These are phyloP conservation scores for Dendrocincla tyrannina DNA, from an alignment of 2,797 vertebrate species.

Conservation along the genomic window DNA sequence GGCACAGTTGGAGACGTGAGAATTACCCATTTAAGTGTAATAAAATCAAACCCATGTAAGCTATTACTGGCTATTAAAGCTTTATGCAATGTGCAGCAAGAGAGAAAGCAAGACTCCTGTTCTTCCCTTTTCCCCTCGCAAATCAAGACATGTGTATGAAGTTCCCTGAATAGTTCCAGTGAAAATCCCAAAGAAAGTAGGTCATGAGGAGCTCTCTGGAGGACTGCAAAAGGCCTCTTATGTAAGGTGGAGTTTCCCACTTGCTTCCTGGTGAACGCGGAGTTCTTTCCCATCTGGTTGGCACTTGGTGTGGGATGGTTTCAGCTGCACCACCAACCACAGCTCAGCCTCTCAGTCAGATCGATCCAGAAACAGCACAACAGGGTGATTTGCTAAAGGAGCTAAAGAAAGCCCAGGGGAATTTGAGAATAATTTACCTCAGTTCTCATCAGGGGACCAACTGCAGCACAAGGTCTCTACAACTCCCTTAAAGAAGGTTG, in stretches of 20 bases:
- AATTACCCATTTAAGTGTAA: constrained; percentile 57
- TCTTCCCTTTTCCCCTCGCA: not conserved
- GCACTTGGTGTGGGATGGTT: not conserved
- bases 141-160: not conserved
- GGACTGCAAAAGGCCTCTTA: not conserved
- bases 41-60: constrained; percentile 65
- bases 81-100: constrained; percentile 23
- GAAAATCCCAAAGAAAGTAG: constrained; percentile 20
- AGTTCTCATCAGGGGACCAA: not conserved
- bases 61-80: constrained; percentile 43
- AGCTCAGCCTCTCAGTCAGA: not conserved
- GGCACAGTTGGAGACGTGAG: constrained; percentile 32
- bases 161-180: not conserved
- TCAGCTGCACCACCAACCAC: not conserved
- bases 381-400: not conserved
- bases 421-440: not conserved
- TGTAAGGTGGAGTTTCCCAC: constrained; percentile 12
- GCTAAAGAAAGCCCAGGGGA: not conserved
- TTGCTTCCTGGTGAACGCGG: not conserved
- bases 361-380: not conserved
- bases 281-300: not conserved
- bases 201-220: not conserved
- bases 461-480: not conserved
- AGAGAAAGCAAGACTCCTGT: not conserved
- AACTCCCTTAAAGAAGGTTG: not conserved